These are phyloP conservation scores for Melanotaenia parkinsoni DNA, from an alignment of 2,797 vertebrate genomes.

Conservation along the genomic window DNA sequence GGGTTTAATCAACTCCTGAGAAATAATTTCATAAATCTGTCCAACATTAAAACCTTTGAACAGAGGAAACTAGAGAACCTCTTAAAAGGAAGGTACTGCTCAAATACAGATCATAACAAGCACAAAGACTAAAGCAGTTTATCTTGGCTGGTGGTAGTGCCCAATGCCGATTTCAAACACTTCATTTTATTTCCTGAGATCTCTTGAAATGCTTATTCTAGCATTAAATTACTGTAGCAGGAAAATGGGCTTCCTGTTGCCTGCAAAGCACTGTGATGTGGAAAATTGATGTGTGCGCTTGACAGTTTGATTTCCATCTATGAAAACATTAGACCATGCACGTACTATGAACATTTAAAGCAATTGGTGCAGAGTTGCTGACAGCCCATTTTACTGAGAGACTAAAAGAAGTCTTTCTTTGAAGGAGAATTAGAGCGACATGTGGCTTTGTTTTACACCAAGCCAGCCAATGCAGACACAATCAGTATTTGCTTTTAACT, in stretches of 20 bases:
- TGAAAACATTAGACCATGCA: constrained; percentile 39
- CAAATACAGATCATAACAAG: constrained; percentile 17
- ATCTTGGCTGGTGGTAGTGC: constrained; percentile 13
- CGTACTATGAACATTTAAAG: constrained; percentile 39
- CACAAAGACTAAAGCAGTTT: constrained; percentile 17
- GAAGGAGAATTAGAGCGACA: constrained; percentile 23
- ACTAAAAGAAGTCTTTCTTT: constrained; percentile 2
- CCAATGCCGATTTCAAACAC: constrained; percentile 35
- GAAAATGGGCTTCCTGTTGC: constrained; percentile 22
- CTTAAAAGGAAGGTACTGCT: background rate
- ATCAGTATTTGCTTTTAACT: constrained; percentile 2
- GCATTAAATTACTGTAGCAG: constrained; percentile 41
- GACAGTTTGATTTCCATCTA: constrained; percentile 58
- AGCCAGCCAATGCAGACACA: constrained; percentile 9
- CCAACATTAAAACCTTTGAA: background rate
- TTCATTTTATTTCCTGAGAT: constrained; percentile 45
- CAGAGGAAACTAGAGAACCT: background rate
- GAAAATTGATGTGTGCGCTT: constrained; percentile 45
- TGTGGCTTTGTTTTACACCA: constrained; percentile 8
- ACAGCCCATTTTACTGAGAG: constrained; percentile 34
- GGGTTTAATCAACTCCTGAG: background rate
- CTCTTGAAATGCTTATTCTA: constrained; percentile 49
- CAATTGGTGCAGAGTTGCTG: constrained; percentile 33
- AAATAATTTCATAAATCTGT: background rate
- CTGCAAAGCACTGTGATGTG: constrained; percentile 30